These are phyloP conservation scores for Gari tellinella DNA, from an alignment of 2,888 invertebrate genomes.

Conservation along the genomic window DNA sequence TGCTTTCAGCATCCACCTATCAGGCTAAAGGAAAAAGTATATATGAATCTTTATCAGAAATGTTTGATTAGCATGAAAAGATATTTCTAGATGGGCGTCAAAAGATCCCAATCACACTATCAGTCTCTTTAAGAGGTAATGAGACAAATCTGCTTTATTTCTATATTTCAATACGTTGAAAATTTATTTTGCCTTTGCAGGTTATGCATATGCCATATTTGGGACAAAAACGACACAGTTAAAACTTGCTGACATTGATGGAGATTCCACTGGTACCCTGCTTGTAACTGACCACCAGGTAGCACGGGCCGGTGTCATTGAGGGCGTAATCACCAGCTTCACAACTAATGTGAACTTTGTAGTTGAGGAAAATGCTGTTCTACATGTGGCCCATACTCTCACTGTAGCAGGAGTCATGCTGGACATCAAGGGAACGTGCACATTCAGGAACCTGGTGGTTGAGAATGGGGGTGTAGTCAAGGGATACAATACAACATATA, in stretches of 20 bases:
- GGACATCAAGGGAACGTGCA: constrained; percentile 66
- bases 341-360: constrained; percentile 67
- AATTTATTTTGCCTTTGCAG: too few species aligned
- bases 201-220: constrained; percentile 65
- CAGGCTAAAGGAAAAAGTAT: too few species aligned
- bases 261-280: constrained; percentile 71
- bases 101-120: too few species aligned
- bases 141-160: too few species aligned
- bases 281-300: constrained; percentile 62
- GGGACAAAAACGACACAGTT: constrained; percentile 50
- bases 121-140: too few species aligned
- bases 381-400: constrained; percentile 72
- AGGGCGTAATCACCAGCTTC: constrained; percentile 62
- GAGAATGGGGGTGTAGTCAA: constrained; percentile 64
- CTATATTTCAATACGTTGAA: too few species aligned
- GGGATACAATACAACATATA: constrained; percentile 65
- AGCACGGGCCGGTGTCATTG: constrained; percentile 68
- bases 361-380: constrained; percentile 59
- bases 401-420: constrained; percentile 67
- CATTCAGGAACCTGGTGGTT: constrained; percentile 70
- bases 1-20: too few species aligned
- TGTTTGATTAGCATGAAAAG: too few species aligned
- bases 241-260: constrained; percentile 56
- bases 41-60: too few species aligned
- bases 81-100: too few species aligned